These are phyloP conservation scores for Anolis apletophallus DNA, from an alignment of 2,797 vertebrate genomes.

Conservation along the genomic window DNA sequence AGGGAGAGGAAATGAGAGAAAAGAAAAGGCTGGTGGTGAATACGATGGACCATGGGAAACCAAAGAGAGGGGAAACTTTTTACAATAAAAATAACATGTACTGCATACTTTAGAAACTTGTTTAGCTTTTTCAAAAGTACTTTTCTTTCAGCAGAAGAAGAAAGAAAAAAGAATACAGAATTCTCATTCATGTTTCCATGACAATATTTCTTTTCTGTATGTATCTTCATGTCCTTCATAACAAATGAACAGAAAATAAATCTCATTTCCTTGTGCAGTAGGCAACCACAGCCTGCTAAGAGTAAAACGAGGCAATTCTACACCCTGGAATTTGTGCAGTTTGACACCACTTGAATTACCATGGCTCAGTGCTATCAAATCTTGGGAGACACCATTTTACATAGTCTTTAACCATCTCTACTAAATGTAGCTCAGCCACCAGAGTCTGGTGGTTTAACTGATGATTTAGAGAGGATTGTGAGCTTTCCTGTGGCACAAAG, in stretches of 20 bases:
- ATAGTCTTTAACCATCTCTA: no score
- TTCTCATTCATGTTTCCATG: conserved; percentile 28
- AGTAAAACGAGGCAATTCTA: not conserved
- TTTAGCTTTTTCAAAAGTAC: conserved; percentile 46
- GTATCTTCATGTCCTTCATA: conserved; percentile 9
- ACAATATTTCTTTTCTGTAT: conserved; percentile 11
- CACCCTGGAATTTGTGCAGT: no score
- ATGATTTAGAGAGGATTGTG: no score
- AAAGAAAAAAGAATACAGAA: conserved; percentile 2
- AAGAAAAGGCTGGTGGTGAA: not conserved
- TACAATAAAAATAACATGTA: not conserved
- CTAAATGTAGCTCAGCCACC: no score
- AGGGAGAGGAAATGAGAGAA: not conserved
- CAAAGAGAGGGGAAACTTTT: not conserved
- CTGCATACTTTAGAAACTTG: conserved; percentile 50
- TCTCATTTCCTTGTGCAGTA: accelerated
- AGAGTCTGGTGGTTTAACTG: no score
- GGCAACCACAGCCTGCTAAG: not conserved
- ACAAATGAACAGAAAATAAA: not conserved
- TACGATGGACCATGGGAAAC: conserved; percentile 26
- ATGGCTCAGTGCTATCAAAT: no score
- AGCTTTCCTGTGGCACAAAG: no score
- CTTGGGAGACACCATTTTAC: no score
- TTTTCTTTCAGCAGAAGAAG: conserved; percentile 34
- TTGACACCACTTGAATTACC: no score